Evolutionary conservation across 23 tunicate species (phyloP).

Genomic region (Phallusia fumigata): DNA sequence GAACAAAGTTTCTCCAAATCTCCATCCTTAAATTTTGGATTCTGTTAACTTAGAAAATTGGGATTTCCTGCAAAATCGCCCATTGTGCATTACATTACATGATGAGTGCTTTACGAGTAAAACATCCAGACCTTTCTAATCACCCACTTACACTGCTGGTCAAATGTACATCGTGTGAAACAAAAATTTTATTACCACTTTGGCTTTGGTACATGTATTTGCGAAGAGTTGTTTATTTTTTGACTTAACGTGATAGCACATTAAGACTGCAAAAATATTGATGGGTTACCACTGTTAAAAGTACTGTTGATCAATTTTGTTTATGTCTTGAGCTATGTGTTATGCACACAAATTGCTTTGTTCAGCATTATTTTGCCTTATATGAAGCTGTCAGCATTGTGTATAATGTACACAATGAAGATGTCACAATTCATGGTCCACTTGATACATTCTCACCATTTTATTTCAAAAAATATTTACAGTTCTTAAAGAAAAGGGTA

Average conservation of each 20-base stretch:
- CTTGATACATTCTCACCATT: no score
- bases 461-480: slow-evolving; percentile 38
- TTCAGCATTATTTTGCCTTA: slow-evolving; percentile 14
- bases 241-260: not conserved
- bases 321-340: not conserved
- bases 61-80: slow-evolving; percentile 9
- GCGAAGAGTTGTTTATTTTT: slow-evolving; percentile 1
- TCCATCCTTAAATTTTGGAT: slow-evolving; percentile 5
- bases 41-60: not conserved
- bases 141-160: slow-evolving; percentile 10
- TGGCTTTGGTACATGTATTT: slow-evolving; percentile 22
- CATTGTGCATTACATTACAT: not conserved
- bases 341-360: slow-evolving; percentile 26
- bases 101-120: slow-evolving; percentile 9
- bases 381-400: slow-evolving; percentile 20
- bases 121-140: not conserved
- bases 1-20: not conserved
- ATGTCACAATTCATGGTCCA: slow-evolving; percentile 30
- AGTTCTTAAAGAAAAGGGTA: slow-evolving; percentile 20
- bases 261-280: slow-evolving; percentile 37
- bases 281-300: slow-evolving; percentile 50
- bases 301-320: slow-evolving; percentile 30
- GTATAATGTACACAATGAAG: no score
- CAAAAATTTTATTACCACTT: slow-evolving; percentile 32
- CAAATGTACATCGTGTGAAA: not conserved